These are phyloP conservation scores for Maconellicoccus hirsutus DNA, from an alignment of 1,140 invertebrate genomes.

Conservation along the genomic window DNA sequence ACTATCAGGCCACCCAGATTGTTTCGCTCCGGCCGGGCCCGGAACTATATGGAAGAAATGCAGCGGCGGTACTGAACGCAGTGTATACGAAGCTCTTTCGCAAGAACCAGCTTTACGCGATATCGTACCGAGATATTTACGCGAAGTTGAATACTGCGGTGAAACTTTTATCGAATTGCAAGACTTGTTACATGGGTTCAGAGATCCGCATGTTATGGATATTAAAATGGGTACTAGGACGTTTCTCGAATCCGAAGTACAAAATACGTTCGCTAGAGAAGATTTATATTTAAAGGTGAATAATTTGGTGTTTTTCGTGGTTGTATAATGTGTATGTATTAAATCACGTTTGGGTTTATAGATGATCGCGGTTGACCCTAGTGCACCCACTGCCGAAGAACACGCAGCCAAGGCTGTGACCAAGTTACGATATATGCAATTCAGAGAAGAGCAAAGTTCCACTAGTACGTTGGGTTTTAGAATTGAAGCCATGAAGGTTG, in stretches of 20 bases:
- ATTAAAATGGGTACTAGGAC: conserved; percentile 87
- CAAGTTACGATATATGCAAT: conserved; percentile 90
- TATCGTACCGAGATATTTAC: conserved; percentile 67
- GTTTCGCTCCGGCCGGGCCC: conserved; percentile 82
- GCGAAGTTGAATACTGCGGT: conserved; percentile 71
- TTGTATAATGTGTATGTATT: neutral
- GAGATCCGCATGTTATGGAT: conserved; percentile 81
- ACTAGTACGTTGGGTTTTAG: conserved; percentile 85
- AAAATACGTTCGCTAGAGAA: conserved; percentile 59
- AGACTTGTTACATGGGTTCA: conserved; percentile 72
- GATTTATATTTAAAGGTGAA: conserved; percentile 66
- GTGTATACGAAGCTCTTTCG: conserved; percentile 69
- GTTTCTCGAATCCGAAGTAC: conserved; percentile 87
- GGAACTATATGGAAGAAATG: conserved; percentile 40
- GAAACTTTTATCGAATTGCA: conserved; percentile 84
- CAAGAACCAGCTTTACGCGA: conserved; percentile 54
- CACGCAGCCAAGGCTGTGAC: conserved; percentile 66
- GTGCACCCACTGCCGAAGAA: conserved; percentile 72
- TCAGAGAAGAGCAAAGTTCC: conserved; percentile 85
- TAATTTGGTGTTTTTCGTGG: neutral
- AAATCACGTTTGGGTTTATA: conserved; percentile 29
- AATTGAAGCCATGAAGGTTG: conserved; percentile 86
- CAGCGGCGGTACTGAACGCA: conserved; percentile 49
- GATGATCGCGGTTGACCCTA: conserved; percentile 86
- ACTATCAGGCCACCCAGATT: conserved; percentile 82